phyloP scores from a whole-genome alignment of 2,113 vertebrate genomes.

The Raphicerus campestris region DNA sequence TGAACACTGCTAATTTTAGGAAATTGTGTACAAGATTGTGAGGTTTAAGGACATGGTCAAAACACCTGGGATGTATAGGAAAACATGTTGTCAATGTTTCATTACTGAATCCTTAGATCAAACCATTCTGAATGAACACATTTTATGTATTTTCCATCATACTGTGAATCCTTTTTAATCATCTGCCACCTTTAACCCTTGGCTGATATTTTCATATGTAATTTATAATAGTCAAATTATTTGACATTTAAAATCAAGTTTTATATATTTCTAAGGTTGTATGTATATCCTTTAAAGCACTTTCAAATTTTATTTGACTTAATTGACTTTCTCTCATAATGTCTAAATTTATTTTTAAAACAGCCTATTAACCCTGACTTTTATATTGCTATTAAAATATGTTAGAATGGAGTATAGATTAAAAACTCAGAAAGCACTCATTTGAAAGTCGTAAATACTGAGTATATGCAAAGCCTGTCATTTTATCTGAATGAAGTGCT shows the following conservation, averaged over 20 bases:
- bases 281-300: neutral
- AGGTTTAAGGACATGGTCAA: neutral
- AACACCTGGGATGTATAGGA: neutral
- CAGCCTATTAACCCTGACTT: neutral
- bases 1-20: neutral
- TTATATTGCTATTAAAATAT: neutral
- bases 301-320: neutral
- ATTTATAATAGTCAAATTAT: neutral
- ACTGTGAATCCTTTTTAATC: neutral
- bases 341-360: slow-evolving; percentile 45
- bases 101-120: neutral
- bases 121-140: neutral
- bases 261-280: neutral
- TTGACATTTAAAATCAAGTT: neutral
- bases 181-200: neutral
- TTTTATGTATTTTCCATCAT: neutral
- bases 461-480: neutral
- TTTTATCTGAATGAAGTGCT: neutral
- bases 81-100: neutral
- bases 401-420: neutral
- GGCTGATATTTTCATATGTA: neutral
- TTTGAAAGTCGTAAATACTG: neutral
- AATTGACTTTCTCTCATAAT: neutral
- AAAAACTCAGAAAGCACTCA: neutral
- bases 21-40: neutral